Evolutionary conservation across 1,140 invertebrate genomes (phyloP), one percentile per base, ranked within the genome.

Genomic region (Trichogramma pretiosum): DNA sequence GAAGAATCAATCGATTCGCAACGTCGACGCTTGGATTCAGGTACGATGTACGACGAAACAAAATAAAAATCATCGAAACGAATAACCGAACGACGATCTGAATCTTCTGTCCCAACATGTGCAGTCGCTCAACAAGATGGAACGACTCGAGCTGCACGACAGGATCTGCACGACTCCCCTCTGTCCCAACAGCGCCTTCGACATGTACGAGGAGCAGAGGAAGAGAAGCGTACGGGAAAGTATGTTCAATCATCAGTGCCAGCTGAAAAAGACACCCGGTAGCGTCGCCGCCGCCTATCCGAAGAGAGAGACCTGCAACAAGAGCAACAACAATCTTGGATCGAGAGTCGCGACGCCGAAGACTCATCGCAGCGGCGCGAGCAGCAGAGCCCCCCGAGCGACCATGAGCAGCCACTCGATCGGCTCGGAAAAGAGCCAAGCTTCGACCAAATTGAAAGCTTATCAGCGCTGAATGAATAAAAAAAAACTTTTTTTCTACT

Each of bases 21-120:
- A 44, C n/a, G n/a, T n/a, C n/a, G n/a, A n/a, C n/a, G 50, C 28
- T 50, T 45, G 50, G 23, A 37, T 48, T 21, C 13, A 48, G 23
- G 50, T 48, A 39, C 32, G 35, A 28, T 28, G 24, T 39, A 13
- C 18, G 19, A 10, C 7, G 18, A 18, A 39, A 23, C 13, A 18
- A 39, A 39, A 18, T 8, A 18, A 39, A n/a, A 13, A 18, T 9
- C 23, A 41, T 17, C 21, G 18, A 39, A 18, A 18, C 23, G 13
- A 23, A 39, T 5, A 13, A 39, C 10, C 22, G 37, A 39, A 5
- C 10, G 21, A 39, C 10, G 11, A 19, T 39, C 37, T 7, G 22
- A 10, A 19, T 18, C 9, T 3, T 19, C 37, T 18, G 22, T 13
- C n/a, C 14, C 18, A 39, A 21, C 37, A 28, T 7, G 24, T 28